A percentile compares a stretch with the other conserved stretches of the same genome.
phyloP scores from a whole-genome alignment of 2,888 invertebrate species.

The Eueremaeus valkanovi region DNA sequence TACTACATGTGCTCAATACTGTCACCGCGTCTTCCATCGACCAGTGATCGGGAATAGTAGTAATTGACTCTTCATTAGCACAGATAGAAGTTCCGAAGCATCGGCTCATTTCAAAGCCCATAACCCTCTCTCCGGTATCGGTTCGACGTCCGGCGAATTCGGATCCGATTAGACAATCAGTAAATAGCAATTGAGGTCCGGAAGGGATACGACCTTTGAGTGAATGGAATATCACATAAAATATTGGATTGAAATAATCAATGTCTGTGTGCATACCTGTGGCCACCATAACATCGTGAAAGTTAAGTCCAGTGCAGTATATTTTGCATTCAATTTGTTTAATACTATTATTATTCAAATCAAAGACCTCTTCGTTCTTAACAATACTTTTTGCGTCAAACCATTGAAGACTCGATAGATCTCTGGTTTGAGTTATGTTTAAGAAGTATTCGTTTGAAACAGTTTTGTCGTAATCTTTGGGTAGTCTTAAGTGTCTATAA shows the following conservation, averaged over 20 bases:
- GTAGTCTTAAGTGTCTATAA: slow-evolving; percentile 96
- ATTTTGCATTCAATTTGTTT: slow-evolving; percentile 60
- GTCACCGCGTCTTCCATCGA: slow-evolving; percentile 86
- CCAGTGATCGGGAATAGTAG: slow-evolving; percentile 83
- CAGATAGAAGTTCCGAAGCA: slow-evolving; percentile 73
- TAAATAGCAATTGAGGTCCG: background rate
- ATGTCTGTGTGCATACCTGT: no score
- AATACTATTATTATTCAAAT: background rate
- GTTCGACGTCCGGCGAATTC: slow-evolving; percentile 80
- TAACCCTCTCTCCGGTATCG: slow-evolving; percentile 68
- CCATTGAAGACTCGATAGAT: slow-evolving; percentile 16
- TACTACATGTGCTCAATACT: slow-evolving; percentile 87
- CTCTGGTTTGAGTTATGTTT: background rate
- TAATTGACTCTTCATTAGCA: slow-evolving; percentile 68
- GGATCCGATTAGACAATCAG: slow-evolving; percentile 84
- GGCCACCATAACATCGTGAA: slow-evolving; percentile 48
- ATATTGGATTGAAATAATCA: background rate
- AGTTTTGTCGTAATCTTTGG: slow-evolving; percentile 47
- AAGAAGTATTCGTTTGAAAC: background rate
- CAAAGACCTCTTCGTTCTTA: background rate
- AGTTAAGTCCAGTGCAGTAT: slow-evolving; percentile 54
- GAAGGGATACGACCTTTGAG: background rate
- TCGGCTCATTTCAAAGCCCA: slow-evolving; percentile 85
- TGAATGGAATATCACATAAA: background rate
- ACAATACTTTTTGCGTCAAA: background rate